Base-by-base conservation (phyloP, 2,113 vertebrate genomes). In the Xiphias gladius region DNA sequence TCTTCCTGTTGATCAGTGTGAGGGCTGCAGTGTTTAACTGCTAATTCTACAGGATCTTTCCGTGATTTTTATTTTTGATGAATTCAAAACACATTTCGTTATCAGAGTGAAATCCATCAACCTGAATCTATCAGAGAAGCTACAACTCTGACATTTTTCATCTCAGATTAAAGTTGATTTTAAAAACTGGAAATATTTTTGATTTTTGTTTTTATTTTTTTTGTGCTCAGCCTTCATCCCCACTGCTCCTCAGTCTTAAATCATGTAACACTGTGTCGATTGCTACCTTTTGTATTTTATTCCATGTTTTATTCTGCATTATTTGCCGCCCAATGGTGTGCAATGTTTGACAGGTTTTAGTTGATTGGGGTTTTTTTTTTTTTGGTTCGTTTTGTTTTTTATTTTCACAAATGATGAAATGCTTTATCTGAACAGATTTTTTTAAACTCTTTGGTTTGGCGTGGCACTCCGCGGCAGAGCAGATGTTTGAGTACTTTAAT, bases 401-500 rank as follows among this genome's bases (percentile, higher is more conserved):
- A 20, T 54, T 90, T 75, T 39, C 13, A 48, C 22, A 22, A n/a
- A 79, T 71, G 77, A 89, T 80, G 75, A 84, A 86, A 95, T 89
- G 73, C 75, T 86, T 89, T 94, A 88, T 95, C 91, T 88, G 77
- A 89, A 93, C 81, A 92, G 91, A 57, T 86, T 83, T 78, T 82
- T 86, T 93, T 0, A 28, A 91, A 92, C 79, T 65, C 37, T 88
- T 94, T 94, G 94, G 95, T 97, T 95, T 82, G 95, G 94, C 93
- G 95, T 94, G 81, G 96, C 95, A 96, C 97, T 97, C 96, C 95
- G 62, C 41, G 4, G 78, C 86, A 86, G 95, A 95, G 95, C 96
- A 82, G 94, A 95, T 86, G 94, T 96, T 96, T 96, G 93, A 96
- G 92, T 95, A 94, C 75, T 94, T 88, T 89, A 87, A 89, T 91